These are phyloP conservation scores for Megastigmus dorsalis DNA, from an alignment of 2,888 invertebrate genomes.

Conservation along the genomic window DNA sequence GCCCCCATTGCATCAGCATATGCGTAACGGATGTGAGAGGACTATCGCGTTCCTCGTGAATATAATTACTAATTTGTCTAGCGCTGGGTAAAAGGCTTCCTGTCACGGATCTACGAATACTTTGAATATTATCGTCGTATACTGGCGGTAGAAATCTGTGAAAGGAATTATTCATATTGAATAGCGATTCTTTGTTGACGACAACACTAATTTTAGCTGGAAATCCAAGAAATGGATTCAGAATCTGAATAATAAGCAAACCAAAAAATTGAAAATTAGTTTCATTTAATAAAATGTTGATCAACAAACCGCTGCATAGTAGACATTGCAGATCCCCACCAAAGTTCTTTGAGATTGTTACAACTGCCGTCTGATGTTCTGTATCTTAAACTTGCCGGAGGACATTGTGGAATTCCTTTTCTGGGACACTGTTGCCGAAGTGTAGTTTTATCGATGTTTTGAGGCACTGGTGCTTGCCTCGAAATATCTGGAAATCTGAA, in stretches of 20 bases:
- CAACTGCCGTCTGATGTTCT: conserved; percentile 92
- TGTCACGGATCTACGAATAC: conserved; percentile 78
- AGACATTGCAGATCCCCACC: conserved; percentile 89
- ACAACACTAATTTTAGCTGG: neutral
- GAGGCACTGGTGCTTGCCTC: conserved; percentile 58
- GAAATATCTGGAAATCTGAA: conserved; percentile 63
- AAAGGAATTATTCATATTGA: neutral
- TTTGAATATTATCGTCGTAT: conserved; percentile 86
- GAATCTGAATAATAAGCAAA: too few relatives aligned
- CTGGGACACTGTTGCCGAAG: conserved; percentile 82
- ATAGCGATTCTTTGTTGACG: neutral
- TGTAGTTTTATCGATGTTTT: conserved; percentile 69
- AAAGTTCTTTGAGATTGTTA: conserved; percentile 85
- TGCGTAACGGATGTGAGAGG: conserved; percentile 83
- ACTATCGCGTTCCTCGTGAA: conserved; percentile 80
- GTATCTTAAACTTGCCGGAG: conserved; percentile 80
- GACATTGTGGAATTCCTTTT: conserved; percentile 81
- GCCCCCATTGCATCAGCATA: conserved; percentile 94
- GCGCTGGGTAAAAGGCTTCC: conserved; percentile 84
- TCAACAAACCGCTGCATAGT: conserved; percentile 81
- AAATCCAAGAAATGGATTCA: too few relatives aligned
- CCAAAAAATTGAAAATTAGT: too few relatives aligned
- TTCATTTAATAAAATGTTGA: too few relatives aligned
- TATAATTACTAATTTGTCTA: conserved; percentile 82
- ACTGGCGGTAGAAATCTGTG: conserved; percentile 84